phyloP scores from a whole-genome alignment of 2,113 vertebrate genomes.

The Aphyosemion australe region DNA sequence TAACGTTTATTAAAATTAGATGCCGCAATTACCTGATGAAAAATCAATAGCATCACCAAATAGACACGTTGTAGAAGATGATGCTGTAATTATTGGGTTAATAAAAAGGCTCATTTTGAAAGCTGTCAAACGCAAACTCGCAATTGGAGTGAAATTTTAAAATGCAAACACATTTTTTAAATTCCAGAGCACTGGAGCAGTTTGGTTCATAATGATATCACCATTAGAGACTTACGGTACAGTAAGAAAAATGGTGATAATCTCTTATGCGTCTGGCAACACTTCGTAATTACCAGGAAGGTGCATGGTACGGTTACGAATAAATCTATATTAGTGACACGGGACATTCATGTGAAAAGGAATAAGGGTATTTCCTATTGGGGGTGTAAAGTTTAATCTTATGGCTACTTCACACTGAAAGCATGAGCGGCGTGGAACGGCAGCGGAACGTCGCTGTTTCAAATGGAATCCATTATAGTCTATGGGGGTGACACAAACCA shows the following conservation, averaged over 20 bases:
- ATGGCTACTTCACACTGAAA: no score
- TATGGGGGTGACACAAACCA: no score
- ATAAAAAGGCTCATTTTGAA: slow-evolving; percentile 51
- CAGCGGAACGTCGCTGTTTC: no score
- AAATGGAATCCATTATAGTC: no score
- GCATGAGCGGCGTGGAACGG: no score
- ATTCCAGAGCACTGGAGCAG: neutral
- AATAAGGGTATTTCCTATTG: neutral
- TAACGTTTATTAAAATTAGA: slow-evolving; percentile 48
- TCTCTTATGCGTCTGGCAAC: neutral
- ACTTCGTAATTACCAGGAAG: neutral
- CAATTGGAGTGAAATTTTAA: slow-evolving; percentile 33
- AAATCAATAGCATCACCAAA: slow-evolving; percentile 52
- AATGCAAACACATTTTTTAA: slow-evolving; percentile 15
- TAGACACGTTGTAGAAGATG: slow-evolving; percentile 35
- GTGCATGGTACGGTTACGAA: neutral
- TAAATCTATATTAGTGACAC: neutral
- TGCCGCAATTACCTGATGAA: slow-evolving; percentile 57
- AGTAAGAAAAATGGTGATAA: neutral
- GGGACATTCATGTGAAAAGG: slow-evolving; percentile 2
- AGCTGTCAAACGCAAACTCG: slow-evolving; percentile 41
- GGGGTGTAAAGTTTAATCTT: neutral
- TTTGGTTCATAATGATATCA: slow-evolving; percentile 6
- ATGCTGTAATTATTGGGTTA: slow-evolving; percentile 49
- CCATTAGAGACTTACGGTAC: neutral